phyloP scores from a whole-genome alignment of 2,888 invertebrate genomes.

The Mythimna impura region DNA sequence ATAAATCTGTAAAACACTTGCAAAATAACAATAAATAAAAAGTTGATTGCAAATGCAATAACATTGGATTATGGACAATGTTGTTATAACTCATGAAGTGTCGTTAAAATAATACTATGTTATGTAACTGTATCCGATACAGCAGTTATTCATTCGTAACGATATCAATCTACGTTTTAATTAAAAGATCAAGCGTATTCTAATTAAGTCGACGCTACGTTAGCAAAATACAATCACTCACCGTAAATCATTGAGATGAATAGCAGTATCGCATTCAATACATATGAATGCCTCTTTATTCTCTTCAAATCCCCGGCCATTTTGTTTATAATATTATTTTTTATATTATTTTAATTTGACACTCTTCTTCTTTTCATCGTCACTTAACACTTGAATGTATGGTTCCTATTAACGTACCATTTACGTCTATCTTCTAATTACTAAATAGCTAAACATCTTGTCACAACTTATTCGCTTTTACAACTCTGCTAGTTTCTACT shows the following conservation, averaged over 20 bases:
- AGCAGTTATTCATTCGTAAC: conserved; percentile 29
- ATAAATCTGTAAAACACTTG: neutral
- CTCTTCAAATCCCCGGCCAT: conserved; percentile 84
- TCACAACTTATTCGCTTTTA: conserved; percentile 78
- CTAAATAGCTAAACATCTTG: conserved; percentile 74
- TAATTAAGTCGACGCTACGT: conserved; percentile 68
- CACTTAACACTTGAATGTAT: conserved; percentile 77
- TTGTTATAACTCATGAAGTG: conserved; percentile 1
- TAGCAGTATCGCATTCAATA: conserved; percentile 84
- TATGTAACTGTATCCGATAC: conserved; percentile 41
- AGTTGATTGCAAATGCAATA: neutral
- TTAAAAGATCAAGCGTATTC: conserved; percentile 56
- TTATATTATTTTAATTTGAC: conserved; percentile 78
- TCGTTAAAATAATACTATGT: conserved; percentile 16
- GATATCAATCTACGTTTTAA: conserved; percentile 50
- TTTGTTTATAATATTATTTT: conserved; percentile 70
- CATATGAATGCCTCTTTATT: conserved; percentile 83
- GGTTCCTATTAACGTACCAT: conserved; percentile 65
- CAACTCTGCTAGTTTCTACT: conserved; percentile 77
- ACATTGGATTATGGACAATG: neutral
- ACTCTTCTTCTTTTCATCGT: conserved; percentile 82
- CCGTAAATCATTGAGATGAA: conserved; percentile 87
- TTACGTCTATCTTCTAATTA: conserved; percentile 68
- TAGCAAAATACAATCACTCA: conserved; percentile 77
- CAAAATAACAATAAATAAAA: neutral